These are phyloP conservation scores for Scaptomyza polygonia DNA, from an alignment of 2,888 invertebrate species.

Conservation along the genomic window DNA sequence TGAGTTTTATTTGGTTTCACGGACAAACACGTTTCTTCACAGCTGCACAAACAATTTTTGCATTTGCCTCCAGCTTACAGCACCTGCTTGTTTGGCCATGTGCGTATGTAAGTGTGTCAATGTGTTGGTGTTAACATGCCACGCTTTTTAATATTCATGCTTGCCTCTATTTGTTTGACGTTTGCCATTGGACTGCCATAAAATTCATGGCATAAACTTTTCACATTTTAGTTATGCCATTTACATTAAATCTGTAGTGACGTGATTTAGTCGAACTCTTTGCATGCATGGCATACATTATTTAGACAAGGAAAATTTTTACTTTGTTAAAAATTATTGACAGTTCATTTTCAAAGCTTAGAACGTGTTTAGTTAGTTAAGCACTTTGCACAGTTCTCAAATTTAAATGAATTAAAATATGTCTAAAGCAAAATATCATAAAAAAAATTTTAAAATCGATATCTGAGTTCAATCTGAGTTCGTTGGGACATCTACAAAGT, in stretches of 20 bases:
- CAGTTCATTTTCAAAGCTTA: background rate
- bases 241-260: too few species aligned
- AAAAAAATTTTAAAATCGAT: too few species aligned
- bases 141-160: slow-evolving; percentile 70
- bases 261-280: slow-evolving; percentile 18
- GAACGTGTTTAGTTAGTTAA: background rate
- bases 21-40: slow-evolving; percentile 55
- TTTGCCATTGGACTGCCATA: slow-evolving; percentile 22
- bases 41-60: slow-evolving; percentile 36
- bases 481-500: background rate
- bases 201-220: slow-evolving; percentile 38
- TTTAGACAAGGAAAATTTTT: background rate
- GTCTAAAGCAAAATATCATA: too few species aligned
- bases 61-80: slow-evolving; percentile 29
- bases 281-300: background rate
- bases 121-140: slow-evolving; percentile 32
- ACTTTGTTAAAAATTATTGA: background rate
- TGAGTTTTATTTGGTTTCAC: slow-evolving; percentile 67
- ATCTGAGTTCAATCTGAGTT: background rate
- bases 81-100: slow-evolving; percentile 19
- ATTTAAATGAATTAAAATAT: background rate
- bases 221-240: slow-evolving; percentile 36
- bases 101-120: background rate
- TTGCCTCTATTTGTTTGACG: slow-evolving; percentile 45
- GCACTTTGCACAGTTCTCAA: background rate